Evolutionary conservation across 2,888 invertebrate genomes (phyloP), one percentile per base, ranked within the genome.

Genomic region (Melanargia galathea): DNA sequence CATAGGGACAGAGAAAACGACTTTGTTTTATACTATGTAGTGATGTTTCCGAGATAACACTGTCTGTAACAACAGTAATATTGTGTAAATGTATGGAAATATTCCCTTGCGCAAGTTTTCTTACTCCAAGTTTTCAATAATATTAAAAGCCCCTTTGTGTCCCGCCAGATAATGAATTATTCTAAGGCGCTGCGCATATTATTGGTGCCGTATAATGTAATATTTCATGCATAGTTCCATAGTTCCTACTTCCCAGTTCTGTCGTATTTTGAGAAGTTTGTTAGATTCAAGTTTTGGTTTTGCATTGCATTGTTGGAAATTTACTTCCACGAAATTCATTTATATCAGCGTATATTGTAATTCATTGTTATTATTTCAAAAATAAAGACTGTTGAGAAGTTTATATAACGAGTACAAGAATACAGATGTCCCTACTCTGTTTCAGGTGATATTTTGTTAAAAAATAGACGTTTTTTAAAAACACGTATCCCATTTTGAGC

Each of bases 91-190:
- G 18, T 51, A 45, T 48, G 49, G 22, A 43, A 43, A 62, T 52
- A 54, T 45, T 49, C 55, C 55, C 48, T 58, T 24, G 18, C 40
- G 43, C 33, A 48, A 54, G 45, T 51, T 43, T 54, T 54, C 48
- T 56, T 56, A 13, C 43, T 57, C 20, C 43, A 10, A 40, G 56
- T 51, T 62, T 56, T 60, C 63, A 65, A 65, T 65, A 65, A 60
- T 46, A 63, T 63, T 65, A 51, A 63, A 63, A 65, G 63, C 60
- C 46, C 56, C 56, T 63, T 65, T 65, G 62, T 65, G 51, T 60
- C 51, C 58, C 54, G 45, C 16, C 30, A 48, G 60, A 57, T 57
- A 65, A 65, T 65, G 51, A 63, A 63, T 63, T 65, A 52, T 65
- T 65, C 65, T 63, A 52, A 63, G 51, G 51, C 38, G 30, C 45